A percentile compares a stretch with the other conserved stretches of the same genome.
Conservation (phyloP, 2,797 vertebrate species). For the Tenualosa ilisha region DNA sequence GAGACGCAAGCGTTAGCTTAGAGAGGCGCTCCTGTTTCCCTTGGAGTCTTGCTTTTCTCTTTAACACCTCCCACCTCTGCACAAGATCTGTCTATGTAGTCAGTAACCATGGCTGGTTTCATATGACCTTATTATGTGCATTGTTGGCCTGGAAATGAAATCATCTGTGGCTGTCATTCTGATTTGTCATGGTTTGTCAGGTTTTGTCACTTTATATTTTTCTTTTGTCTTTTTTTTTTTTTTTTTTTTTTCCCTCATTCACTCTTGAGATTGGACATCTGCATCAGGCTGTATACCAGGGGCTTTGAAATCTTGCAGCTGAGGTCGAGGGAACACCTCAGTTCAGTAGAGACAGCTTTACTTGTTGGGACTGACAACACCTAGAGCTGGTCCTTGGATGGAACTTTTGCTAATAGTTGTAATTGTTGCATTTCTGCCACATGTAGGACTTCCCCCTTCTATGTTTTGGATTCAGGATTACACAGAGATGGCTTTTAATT, state of each 20-base stretch:
- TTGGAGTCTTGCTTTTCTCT: not conserved
- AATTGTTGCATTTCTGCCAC: not conserved
- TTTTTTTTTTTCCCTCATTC: not conserved
- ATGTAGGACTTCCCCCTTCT: not conserved
- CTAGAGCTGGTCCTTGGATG: not conserved
- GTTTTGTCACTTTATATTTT: conserved; percentile 34
- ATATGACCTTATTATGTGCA: conserved; percentile 44
- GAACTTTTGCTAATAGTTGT: not conserved
- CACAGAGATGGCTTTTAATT: conserved; percentile 35
- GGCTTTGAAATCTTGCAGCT: not conserved
- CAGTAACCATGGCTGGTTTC: conserved; percentile 35
- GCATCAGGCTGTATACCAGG: conserved; percentile 2
- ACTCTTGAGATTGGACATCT: conserved; percentile 30
- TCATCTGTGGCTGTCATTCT: conserved; percentile 48
- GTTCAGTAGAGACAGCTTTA: not conserved
- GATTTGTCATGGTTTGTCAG: conserved; percentile 45
- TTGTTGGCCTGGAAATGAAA: conserved; percentile 50
- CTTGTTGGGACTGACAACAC: no score
- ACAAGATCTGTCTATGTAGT: conserved; percentile 35
- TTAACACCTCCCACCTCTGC: conserved; percentile 7
- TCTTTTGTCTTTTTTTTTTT: not conserved
- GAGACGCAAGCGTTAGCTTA: not conserved
- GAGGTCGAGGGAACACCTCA: conserved; percentile 13
- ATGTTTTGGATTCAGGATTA: conserved; percentile 31
- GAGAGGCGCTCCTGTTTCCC: not conserved